phyloP scores from a whole-genome alignment of 2,113 vertebrate species.

The Thermophis baileyi region DNA sequence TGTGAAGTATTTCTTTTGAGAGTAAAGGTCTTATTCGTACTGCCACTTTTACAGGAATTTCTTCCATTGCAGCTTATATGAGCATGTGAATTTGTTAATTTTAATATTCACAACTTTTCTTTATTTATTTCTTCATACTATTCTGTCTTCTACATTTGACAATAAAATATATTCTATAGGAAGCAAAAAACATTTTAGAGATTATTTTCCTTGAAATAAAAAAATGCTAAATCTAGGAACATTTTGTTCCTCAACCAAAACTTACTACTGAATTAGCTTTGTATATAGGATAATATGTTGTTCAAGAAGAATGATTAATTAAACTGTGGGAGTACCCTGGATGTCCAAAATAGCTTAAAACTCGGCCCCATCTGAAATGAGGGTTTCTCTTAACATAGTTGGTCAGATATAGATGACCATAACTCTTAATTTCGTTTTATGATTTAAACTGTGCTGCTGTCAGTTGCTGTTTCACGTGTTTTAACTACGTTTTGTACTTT shows the following conservation, averaged over 20 bases:
- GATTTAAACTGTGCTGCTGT: neutral
- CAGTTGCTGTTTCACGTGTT: neutral
- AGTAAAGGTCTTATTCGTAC: constrained; percentile 87
- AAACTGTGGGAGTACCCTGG: neutral
- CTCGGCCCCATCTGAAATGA: neutral
- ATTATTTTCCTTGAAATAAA: neutral
- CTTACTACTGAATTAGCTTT: neutral
- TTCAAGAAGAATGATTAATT: neutral
- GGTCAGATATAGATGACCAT: neutral
- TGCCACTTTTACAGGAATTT: constrained; percentile 84
- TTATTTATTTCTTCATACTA: constrained; percentile 14
- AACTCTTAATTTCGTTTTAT: neutral
- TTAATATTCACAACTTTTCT: constrained; percentile 27
- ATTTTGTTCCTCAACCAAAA: neutral
- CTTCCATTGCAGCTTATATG: constrained; percentile 70
- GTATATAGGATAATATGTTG: neutral
- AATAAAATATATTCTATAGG: constrained; percentile 34
- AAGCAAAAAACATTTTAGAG: neutral
- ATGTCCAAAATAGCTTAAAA: neutral
- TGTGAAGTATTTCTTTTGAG: constrained; percentile 80
- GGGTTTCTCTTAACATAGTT: neutral
- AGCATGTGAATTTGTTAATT: neutral
- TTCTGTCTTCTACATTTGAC: constrained; percentile 31
- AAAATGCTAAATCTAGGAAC: neutral
- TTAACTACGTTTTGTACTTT: neutral